Conservation (phyloP, 2,113 vertebrate species). For the Oreocharis arfaki region DNA sequence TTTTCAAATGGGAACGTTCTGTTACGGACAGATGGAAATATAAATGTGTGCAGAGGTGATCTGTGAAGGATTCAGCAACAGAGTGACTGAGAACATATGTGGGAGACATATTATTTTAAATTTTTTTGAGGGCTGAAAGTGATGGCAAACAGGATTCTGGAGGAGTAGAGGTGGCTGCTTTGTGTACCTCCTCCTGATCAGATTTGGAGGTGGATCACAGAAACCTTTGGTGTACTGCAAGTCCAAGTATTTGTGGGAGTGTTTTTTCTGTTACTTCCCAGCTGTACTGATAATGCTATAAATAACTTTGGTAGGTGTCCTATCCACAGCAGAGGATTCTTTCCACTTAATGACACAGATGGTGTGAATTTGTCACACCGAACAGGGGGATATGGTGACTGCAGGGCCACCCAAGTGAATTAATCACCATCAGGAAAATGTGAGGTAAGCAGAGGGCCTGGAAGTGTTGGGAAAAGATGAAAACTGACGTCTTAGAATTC, state of each 20-base stretch:
- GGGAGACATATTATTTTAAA: background rate
- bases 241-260: background rate
- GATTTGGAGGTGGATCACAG: background rate
- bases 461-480: background rate
- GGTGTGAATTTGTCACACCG: background rate
- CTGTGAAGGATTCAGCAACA: background rate
- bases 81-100: background rate
- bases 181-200: background rate
- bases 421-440: background rate
- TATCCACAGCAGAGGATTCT: background rate
- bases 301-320: background rate
- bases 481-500: background rate
- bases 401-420: rapidly evolving
- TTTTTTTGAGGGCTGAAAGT: background rate
- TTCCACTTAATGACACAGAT: background rate
- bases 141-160: background rate
- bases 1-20: background rate
- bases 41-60: background rate
- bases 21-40: background rate
- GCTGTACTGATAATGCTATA: background rate
- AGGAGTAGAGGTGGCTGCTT: background rate
- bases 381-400: background rate
- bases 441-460: background rate
- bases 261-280: background rate
- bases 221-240: background rate